phyloP scores from a whole-genome alignment of 2,797 vertebrate genomes.

The Danio albolineatus region DNA sequence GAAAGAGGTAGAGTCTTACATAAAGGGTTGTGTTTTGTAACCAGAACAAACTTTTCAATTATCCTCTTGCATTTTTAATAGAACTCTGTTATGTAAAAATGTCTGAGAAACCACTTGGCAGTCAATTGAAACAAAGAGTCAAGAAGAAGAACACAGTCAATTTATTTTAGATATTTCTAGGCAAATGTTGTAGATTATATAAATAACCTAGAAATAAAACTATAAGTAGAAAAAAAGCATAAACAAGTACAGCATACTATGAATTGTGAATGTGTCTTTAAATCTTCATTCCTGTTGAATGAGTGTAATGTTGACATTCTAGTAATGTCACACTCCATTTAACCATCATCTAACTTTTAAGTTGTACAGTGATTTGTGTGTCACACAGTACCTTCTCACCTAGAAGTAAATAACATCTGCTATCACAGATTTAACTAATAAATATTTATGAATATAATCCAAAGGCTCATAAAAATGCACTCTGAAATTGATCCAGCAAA shows the following conservation, averaged over 20 bases:
- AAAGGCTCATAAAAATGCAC: constrained; percentile 19
- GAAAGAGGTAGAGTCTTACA: constrained; percentile 19
- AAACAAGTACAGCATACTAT: too few relatives aligned
- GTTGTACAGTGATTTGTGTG: background rate
- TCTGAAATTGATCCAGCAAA: background rate
- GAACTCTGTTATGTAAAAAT: background rate
- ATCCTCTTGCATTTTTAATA: constrained; percentile 1
- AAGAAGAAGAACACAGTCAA: background rate
- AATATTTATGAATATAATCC: constrained; percentile 42
- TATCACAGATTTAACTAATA: constrained; percentile 11
- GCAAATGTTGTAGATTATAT: too few relatives aligned
- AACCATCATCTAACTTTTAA: background rate
- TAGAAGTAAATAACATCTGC: constrained; percentile 47
- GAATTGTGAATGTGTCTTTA: too few relatives aligned
- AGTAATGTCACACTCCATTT: background rate
- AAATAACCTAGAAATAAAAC: too few relatives aligned
- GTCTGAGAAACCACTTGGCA: background rate
- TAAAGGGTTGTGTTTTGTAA: constrained; percentile 9
- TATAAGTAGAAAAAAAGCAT: too few relatives aligned
- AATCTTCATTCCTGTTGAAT: too few relatives aligned
- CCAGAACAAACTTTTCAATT: background rate
- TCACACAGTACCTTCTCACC: background rate
- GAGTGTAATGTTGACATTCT: too few relatives aligned
- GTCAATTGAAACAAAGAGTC: background rate
- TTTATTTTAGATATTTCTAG: too few relatives aligned